Percentiles rank a stretch among this genome's conserved stretches.
These are phyloP conservation scores for Hormaphis cornu DNA, from an alignment of 1,140 invertebrate species.

Conservation along the genomic window DNA sequence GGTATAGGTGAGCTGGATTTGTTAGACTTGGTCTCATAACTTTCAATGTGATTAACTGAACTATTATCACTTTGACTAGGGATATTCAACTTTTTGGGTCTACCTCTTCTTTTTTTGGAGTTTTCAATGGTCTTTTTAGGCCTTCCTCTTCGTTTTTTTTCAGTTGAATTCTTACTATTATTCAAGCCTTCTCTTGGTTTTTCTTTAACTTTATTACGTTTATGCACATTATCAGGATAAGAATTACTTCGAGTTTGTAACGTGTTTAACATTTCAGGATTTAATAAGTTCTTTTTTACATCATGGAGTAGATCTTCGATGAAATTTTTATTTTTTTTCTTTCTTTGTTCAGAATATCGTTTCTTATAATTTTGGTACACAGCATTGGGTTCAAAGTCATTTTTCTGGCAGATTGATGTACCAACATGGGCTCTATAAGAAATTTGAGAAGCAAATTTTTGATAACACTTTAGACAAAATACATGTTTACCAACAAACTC, in stretches of 20 bases:
- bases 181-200: neutral
- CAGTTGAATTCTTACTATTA: neutral
- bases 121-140: neutral
- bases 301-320: neutral
- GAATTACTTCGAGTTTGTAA: constrained; percentile 25
- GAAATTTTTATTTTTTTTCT: neutral
- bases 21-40: neutral
- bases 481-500: constrained; percentile 27
- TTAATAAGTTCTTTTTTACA: constrained; percentile 24
- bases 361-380: constrained; percentile 4
- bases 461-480: constrained; percentile 23
- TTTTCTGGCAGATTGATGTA: constrained; percentile 5
- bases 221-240: neutral
- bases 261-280: constrained; percentile 22
- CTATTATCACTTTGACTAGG: neutral
- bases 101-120: constrained; percentile 3
- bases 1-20: too few relatives aligned
- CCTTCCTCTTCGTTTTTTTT: constrained; percentile 24
- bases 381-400: neutral
- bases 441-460: constrained; percentile 16
- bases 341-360: neutral
- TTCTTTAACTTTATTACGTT: neutral
- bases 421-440: constrained; percentile 15
- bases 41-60: neutral
- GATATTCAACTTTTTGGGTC: constrained; percentile 6